Conservation (phyloP, 2,113 vertebrate genomes). For the Sceloporus undulatus region DNA sequence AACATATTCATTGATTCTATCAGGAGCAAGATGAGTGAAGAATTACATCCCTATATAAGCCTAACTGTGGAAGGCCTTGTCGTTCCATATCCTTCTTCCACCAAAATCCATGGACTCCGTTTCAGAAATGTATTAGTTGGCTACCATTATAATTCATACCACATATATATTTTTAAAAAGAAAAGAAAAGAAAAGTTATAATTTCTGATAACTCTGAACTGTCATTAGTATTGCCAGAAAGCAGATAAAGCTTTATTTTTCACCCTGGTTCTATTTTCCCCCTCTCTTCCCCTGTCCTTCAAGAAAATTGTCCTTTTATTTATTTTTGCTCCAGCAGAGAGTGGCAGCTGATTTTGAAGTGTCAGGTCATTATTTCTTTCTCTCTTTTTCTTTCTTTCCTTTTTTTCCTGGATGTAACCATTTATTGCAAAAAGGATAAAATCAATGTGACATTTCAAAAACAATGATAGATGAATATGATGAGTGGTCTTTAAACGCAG, state of each 20-base stretch:
- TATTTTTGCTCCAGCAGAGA: constrained; percentile 76
- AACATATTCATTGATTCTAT: too few relatives aligned
- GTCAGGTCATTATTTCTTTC: constrained; percentile 73
- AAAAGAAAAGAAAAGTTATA: constrained; percentile 15
- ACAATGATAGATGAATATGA: constrained; percentile 80
- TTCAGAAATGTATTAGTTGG: not conserved
- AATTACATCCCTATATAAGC: too few relatives aligned
- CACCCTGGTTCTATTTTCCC: not conserved
- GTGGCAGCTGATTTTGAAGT: constrained; percentile 80
- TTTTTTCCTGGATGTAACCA: constrained; percentile 74
- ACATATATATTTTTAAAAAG: not conserved
- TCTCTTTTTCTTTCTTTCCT: not conserved
- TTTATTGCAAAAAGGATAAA: constrained; percentile 83
- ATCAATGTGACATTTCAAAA: constrained; percentile 86
- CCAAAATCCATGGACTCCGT: not conserved
- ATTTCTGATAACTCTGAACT: constrained; percentile 44
- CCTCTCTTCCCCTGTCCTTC: constrained; percentile 9
- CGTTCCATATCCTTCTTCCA: too few relatives aligned
- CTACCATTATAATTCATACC: not conserved
- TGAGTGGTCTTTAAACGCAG: constrained; percentile 78
- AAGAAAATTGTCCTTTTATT: constrained; percentile 79
- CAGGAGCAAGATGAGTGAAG: too few relatives aligned
- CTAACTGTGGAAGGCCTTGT: too few relatives aligned
- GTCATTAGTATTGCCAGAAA: not conserved
- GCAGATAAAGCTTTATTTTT: constrained; percentile 28